Base-by-base conservation (phyloP, 2,888 invertebrate species). In the Diogma glabrata region DNA sequence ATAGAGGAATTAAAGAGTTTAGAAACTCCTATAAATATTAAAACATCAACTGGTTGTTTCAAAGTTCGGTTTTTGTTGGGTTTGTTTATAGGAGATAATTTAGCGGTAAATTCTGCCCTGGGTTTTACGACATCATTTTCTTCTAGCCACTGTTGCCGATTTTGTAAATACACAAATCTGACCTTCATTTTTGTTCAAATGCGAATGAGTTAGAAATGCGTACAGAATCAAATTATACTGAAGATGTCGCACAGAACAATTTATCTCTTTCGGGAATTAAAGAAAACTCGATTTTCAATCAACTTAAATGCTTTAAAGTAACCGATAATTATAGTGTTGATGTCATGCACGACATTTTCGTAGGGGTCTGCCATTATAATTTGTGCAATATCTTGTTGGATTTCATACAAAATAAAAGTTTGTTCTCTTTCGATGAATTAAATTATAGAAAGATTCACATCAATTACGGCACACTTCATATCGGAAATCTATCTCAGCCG, bases 21-120 rank as follows among this genome's bases (percentile, higher is more conserved):
- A 26, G 51, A 51, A n/a, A 51, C 22, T 17, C 43, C 43, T 10
- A 28, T 51, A 51, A 49, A 53, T 33, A 51, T 53, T 22, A 47
- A 53, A 14, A 53, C 51, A 24, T 16, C 12, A 28, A 47, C 36
- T 22, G 51, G 43, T 23, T 28, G 33, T 30, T 45, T 53, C 45
- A 33, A 30, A 43, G 53, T 53, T 45, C 40, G 51, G 40, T 53
- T 53, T 30, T 38, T 53, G 22, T 48, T 53, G 12, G 36, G 36
- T 7, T 36, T 36, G 16, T 2, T 36, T 8, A 14, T 36, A 12
- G 36, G 36, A 14, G 36, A 36, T 36, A 36, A 36, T 12, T 36
- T 36, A 8, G 36, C 36, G 7, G 16, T 38, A 4, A 38, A 38
- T 17, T 3, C 16, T 17, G 17, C 38, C 10, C 19, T 38, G 19